Evolutionary conservation across 2,888 invertebrate genomes (phyloP), one percentile per base, ranked within the genome.

Genomic region (Temnothorax rugatulus): DNA sequence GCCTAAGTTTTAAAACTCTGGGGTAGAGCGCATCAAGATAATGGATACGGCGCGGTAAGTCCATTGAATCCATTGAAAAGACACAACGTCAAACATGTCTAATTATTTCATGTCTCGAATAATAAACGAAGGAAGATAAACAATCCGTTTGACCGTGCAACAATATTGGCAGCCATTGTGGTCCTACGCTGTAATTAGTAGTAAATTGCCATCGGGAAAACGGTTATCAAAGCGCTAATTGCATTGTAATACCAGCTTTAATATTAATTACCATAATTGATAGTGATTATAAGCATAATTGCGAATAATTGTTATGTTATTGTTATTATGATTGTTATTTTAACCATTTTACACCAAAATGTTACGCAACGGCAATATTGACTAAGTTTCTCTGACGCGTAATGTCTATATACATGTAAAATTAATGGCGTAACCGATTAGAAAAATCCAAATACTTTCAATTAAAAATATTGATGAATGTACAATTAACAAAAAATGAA

Each of bases 221-320:
- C 44, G 54, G 68, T 77, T 77, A 57, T 68, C 77, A 77, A 77
- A 77, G 77, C 68, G 68, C 77, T 77, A 77, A 77, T 77, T 77
- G 57, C 57, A 47, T 77, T 68, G 77, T 77, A 77, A 77, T 44
- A 68, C 68, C 68, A 68, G 77, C 77, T 77, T 77, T 77, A 77
- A 77, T 77, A 77, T 77, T 77, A 77, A 77, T 77, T 77, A 77
- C 21, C 54, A 29, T 77, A 77, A 77, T 77, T 68, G 68, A 77
- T 77, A 77, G 77, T 44, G 77, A 77, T 77, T 77, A 68, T 77
- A 68, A 44, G 41, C 68, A 57, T 68, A 77, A 77, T 77, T 68
- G 77, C 54, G 68, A 68, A 77, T 57, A 77, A 77, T 68, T 68
- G 57, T 77, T 77, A 68, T 29, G 41, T n/a, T 66, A 54, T 66